A percentile compares a stretch with the other conserved stretches of the same genome.
Conservation (phyloP, 2,113 vertebrate genomes). For the Bothrops jararaca region DNA sequence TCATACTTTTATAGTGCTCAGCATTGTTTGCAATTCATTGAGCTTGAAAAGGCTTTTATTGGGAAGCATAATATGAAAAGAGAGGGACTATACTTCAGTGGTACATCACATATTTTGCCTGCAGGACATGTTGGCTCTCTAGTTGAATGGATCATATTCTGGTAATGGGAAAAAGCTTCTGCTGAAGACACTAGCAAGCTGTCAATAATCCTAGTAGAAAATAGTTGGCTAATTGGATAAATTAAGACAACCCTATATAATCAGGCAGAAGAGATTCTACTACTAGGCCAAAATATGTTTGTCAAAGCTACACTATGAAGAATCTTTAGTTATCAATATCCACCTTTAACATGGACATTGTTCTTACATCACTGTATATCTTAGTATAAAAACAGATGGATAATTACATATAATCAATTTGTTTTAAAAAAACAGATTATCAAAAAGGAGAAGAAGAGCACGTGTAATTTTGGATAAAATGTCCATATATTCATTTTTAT, state of each 20-base stretch:
- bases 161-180: background rate
- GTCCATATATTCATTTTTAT: background rate
- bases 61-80: background rate
- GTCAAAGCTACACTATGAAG: background rate
- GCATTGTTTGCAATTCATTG: background rate
- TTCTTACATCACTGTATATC: background rate
- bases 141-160: background rate
- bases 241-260: background rate
- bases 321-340: background rate
- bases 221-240: background rate
- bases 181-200: background rate
- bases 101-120: background rate
- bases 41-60: background rate
- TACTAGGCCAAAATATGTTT: background rate
- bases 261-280: background rate
- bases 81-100: background rate
- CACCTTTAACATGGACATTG: background rate
- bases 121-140: background rate
- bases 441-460: background rate
- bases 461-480: background rate
- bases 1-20: background rate
- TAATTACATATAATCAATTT: background rate
- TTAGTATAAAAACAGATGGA: background rate
- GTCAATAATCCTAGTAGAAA: background rate
- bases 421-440: background rate